A percentile compares a stretch with the other conserved stretches of the same genome.
These are phyloP conservation scores for Torymus auratus DNA, from an alignment of 2,888 invertebrate species.

Conservation along the genomic window DNA sequence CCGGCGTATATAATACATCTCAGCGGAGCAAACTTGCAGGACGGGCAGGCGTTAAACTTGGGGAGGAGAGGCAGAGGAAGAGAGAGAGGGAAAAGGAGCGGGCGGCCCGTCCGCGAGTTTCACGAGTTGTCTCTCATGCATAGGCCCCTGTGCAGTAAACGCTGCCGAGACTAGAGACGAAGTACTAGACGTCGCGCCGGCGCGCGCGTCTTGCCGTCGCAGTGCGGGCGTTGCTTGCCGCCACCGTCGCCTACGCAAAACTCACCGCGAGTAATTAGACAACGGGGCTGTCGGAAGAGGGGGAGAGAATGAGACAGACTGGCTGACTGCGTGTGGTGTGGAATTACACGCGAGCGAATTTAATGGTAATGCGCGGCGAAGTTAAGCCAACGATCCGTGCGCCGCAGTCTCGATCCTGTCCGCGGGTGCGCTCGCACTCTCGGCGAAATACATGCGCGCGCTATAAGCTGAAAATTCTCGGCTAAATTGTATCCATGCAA, in stretches of 20 bases:
- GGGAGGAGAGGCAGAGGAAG: too few species aligned
- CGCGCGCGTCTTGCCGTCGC: not conserved
- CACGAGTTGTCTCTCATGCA: too few species aligned
- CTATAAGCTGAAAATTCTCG: too few species aligned
- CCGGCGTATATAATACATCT: too few species aligned
- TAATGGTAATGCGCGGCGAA: constrained; percentile 60
- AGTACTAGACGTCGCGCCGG: constrained; percentile 48
- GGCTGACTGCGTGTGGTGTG: constrained; percentile 44
- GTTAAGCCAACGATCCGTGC: constrained; percentile 58
- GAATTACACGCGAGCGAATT: constrained; percentile 60
- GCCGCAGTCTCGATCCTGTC: not conserved
- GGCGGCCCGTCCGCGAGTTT: constrained; percentile 27
- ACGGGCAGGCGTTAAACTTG: too few species aligned
- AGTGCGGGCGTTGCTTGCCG: constrained; percentile 12
- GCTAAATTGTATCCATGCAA: too few species aligned
- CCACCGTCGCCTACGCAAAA: constrained; percentile 58
- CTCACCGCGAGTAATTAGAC: constrained; percentile 64
- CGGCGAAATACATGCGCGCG: too few species aligned
- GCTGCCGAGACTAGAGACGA: constrained; percentile 16
- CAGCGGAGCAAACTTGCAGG: too few species aligned
- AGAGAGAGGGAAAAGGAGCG: not conserved
- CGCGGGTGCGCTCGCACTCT: too few species aligned
- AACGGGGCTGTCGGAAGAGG: constrained; percentile 49
- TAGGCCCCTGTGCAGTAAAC: not conserved
- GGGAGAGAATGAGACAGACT: not conserved